Evolutionary conservation across 2,113 vertebrate genomes (phyloP).

Genomic region (Varanus salvator): DNA sequence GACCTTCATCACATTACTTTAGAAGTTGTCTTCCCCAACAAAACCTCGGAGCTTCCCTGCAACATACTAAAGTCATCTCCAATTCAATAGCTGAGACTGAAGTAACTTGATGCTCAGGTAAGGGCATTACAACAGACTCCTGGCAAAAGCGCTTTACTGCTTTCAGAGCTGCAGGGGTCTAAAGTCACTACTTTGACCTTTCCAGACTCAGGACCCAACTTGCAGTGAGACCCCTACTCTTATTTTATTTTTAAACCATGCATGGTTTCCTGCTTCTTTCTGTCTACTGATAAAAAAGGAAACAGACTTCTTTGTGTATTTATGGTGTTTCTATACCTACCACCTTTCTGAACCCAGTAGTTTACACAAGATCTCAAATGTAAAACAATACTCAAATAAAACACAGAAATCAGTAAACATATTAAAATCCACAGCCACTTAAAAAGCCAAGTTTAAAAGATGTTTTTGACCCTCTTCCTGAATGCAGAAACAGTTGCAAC

Average conservation of each 20-base stretch:
- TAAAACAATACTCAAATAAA: not conserved
- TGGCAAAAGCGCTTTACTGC: not conserved
- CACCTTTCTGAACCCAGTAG: too few species aligned
- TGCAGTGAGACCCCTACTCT: too few species aligned
- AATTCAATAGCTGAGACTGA: not conserved
- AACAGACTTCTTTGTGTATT: too few species aligned
- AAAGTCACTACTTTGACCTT: not conserved
- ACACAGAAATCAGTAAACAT: too few species aligned
- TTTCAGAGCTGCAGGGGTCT: not conserved
- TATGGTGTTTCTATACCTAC: too few species aligned
- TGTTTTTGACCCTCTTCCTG: too few species aligned
- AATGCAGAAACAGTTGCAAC: too few species aligned
- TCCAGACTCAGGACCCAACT: not conserved
- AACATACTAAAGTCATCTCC: not conserved
- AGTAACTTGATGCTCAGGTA: too few species aligned
- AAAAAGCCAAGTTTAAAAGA: too few species aligned
- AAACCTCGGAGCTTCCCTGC: not conserved
- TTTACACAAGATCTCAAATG: too few species aligned
- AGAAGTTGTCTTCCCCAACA: not conserved
- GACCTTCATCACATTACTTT: not conserved
- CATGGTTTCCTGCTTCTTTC: not conserved
- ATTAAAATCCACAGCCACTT: too few species aligned
- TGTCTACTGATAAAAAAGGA: not conserved
- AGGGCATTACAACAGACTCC: not conserved
- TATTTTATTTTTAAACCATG: not conserved